phyloP scores from a whole-genome alignment of 2,888 invertebrate genomes.

The Aleiodes alternator region DNA sequence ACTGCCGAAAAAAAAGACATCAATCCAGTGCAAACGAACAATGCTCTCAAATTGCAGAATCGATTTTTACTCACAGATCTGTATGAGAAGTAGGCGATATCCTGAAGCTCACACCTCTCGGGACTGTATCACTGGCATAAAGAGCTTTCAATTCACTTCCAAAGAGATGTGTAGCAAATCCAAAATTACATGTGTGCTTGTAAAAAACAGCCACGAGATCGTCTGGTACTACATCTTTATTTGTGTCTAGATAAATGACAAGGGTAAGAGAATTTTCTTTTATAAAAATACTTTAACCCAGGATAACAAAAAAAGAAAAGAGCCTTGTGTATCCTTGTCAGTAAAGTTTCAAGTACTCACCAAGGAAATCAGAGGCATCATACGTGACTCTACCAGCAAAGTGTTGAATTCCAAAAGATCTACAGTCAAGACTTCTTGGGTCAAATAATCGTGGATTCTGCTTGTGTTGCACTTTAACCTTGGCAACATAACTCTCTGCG shows the following conservation, averaged over 20 bases:
- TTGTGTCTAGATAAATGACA: constrained; percentile 81
- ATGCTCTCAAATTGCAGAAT: constrained; percentile 25
- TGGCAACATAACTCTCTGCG: constrained; percentile 87
- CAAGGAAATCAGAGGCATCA: constrained; percentile 91
- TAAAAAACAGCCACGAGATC: constrained; percentile 95
- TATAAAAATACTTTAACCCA: too few species aligned
- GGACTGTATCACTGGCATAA: constrained; percentile 85
- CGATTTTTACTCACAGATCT: constrained; percentile 77
- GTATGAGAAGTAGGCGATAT: constrained; percentile 94
- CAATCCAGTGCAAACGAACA: background rate
- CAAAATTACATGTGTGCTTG: constrained; percentile 94
- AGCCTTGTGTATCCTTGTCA: constrained; percentile 19
- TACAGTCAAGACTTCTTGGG: constrained; percentile 85
- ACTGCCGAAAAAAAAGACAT: constrained; percentile 65
- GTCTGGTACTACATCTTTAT: constrained; percentile 94
- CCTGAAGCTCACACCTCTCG: constrained; percentile 87
- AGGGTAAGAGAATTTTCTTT: too few species aligned
- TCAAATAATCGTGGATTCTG: constrained; percentile 89
- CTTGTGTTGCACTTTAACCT: constrained; percentile 88
- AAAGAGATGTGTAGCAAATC: constrained; percentile 97
- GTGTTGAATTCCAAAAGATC: constrained; percentile 93
- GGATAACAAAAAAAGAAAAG: constrained; percentile 1
- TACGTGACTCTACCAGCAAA: constrained; percentile 92
- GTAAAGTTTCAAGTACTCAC: constrained; percentile 62
- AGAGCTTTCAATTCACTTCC: constrained; percentile 92